phyloP scores from a whole-genome alignment of 2,888 invertebrate species.

The Calameuta filiformis region DNA sequence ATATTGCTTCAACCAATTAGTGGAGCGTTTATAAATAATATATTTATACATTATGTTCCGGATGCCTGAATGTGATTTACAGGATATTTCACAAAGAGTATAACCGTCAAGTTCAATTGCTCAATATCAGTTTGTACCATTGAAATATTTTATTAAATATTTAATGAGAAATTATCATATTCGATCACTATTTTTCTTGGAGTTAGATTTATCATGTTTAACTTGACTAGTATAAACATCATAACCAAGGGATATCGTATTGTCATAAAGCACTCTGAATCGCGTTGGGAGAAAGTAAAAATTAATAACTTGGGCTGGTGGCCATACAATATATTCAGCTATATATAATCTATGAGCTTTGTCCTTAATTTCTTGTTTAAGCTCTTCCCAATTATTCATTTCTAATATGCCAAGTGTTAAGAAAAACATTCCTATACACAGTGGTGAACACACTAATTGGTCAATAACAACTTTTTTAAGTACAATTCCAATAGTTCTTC shows the following conservation, averaged over 20 bases:
- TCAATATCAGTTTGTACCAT: not conserved
- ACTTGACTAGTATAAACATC: slow-evolving; percentile 88
- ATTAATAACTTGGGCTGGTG: slow-evolving; percentile 92
- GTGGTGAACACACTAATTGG: slow-evolving; percentile 85
- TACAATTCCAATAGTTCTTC: slow-evolving; percentile 74
- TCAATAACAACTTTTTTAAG: slow-evolving; percentile 84
- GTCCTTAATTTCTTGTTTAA: slow-evolving; percentile 75
- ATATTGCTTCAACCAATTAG: not conserved
- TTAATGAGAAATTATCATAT: slow-evolving; percentile 12
- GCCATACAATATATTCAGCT: slow-evolving; percentile 94
- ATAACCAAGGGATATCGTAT: slow-evolving; percentile 84
- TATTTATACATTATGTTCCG: not conserved
- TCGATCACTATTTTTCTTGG: slow-evolving; percentile 20
- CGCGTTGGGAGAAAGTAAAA: slow-evolving; percentile 86
- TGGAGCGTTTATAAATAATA: not conserved
- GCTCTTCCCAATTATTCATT: slow-evolving; percentile 70
- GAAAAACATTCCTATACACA: slow-evolving; percentile 83
- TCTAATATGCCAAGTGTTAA: slow-evolving; percentile 80
- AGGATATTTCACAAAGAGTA: not conserved
- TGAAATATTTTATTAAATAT: not conserved
- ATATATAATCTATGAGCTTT: slow-evolving; percentile 84
- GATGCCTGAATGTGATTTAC: not conserved
- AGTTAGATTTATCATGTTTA: slow-evolving; percentile 69
- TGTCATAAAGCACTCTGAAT: slow-evolving; percentile 89
- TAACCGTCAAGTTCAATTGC: not conserved